Evolutionary conservation across 1,140 invertebrate genomes (phyloP), one percentile per base, ranked within the genome.

Genomic region (Drosophila eugracilis): DNA sequence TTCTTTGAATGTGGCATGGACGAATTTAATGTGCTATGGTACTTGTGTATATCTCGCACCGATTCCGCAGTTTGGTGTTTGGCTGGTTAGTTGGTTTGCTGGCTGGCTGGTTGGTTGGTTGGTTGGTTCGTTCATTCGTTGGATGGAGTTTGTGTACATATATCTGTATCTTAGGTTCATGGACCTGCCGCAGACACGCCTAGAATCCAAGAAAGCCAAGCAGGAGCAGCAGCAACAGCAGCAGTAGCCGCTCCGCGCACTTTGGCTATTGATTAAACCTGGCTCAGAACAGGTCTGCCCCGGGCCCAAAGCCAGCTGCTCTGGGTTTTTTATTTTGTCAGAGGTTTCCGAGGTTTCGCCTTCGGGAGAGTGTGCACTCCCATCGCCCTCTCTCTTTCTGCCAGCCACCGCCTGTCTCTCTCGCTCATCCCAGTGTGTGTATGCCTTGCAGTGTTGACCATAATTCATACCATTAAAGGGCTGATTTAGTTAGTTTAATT

Each of bases 181-280:
- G 80, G 80, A 85, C 80, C 80, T 80, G 77, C 77, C 67, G 73
- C 81, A 80, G 80, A 86, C 81, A 85, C 81, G 80, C 81, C 81
- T 85, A 85, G 80, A 84, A 84, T 84, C 74, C 78, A 45, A 81
- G 70, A 66, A 63, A 83, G 49, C 65, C 77, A 69, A 63, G 72
- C 58, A 54, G 57, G 44, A 59, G 73, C 47, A 63, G 36, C 44
- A 14, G 19, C 47, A 55, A 58, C 69, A 66, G 74, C 60, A 77
- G 66, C 36, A 37, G 36, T 15, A 73, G 67, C 52, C n/a, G 42
- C 42, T 6, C 22, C 24, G 39, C 37, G 47, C 66, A 62, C 78
- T 67, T 57, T 59, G 58, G 63, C 81, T 85, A 85, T 85, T 85
- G 80, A 85, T 85, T 85, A 85, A 86, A 80, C 81, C 79, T 59